Evolutionary conservation across 2,888 invertebrate genomes (phyloP).

Genomic region (Rhabditoides inermis): DNA sequence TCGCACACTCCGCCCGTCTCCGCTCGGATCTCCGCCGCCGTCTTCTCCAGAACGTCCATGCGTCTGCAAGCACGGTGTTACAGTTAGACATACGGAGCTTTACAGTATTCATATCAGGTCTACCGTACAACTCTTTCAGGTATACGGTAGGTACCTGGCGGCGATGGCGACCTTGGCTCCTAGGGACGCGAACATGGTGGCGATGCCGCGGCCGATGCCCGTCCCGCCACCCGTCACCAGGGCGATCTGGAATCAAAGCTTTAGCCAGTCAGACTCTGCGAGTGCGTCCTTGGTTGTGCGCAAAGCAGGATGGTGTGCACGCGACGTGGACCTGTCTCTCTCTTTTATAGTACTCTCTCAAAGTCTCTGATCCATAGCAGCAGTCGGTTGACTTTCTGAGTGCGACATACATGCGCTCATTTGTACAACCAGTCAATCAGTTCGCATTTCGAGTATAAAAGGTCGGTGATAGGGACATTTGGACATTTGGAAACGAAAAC

Average conservation of each 20-base stretch:
- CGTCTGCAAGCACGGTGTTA: no score
- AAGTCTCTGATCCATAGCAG: no score
- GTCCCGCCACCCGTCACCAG: conserved; percentile 60
- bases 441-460: no score
- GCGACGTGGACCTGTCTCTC: no score
- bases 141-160: conserved; percentile 54
- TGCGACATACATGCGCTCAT: no score
- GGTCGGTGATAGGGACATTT: no score
- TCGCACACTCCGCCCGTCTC: conserved; percentile 47
- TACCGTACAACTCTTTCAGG: neutral
- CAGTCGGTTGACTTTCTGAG: no score
- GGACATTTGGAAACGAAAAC: no score
- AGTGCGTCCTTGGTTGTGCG: neutral
- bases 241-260: conserved; percentile 53
- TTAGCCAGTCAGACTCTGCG: neutral
- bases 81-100: neutral
- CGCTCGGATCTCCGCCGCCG: conserved; percentile 55
- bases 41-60: conserved; percentile 55
- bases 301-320: no score
- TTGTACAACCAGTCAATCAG: no score
- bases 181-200: conserved; percentile 54
- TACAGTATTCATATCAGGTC: neutral
- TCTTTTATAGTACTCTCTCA: no score
- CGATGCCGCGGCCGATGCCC: conserved; percentile 58
- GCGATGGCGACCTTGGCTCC: conserved; percentile 58